phyloP scores from a whole-genome alignment of 2,888 invertebrate species.

The Plagodis pulveraria region DNA sequence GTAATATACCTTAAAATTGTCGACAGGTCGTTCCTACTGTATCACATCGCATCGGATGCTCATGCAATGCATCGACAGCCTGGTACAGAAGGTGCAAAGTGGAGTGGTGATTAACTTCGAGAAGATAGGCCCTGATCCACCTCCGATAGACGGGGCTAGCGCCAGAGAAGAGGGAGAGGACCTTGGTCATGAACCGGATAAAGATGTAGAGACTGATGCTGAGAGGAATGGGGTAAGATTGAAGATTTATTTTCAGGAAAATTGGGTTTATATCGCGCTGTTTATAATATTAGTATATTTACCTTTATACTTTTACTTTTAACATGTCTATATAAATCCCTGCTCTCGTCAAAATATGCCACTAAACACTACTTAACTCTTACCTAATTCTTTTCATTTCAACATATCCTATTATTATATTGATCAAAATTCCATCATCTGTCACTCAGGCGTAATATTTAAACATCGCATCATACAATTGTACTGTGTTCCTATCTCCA shows the following conservation, averaged over 20 bases:
- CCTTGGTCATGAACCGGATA: conserved; percentile 68
- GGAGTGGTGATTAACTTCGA: conserved; percentile 99
- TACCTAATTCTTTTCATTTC: too few relatives aligned
- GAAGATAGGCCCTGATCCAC: conserved; percentile 96
- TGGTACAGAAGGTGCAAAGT: conserved; percentile 98
- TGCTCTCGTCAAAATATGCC: too few relatives aligned
- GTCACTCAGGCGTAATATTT: too few relatives aligned
- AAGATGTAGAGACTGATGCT: conserved; percentile 74
- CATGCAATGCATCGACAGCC: conserved; percentile 97
- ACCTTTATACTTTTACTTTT: too few relatives aligned
- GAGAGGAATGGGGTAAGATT: conserved; percentile 80
- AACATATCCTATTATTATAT: too few relatives aligned
- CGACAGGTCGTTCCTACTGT: conserved; percentile 94
- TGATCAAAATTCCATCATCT: too few relatives aligned
- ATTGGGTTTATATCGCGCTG: too few relatives aligned
- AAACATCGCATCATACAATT: too few relatives aligned
- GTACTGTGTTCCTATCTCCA: too few relatives aligned
- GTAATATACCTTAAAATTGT: not conserved
- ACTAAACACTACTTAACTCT: too few relatives aligned
- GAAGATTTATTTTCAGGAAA: conserved; percentile 41
- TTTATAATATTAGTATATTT: too few relatives aligned
- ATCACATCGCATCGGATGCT: conserved; percentile 97
- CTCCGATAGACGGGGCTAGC: conserved; percentile 85
- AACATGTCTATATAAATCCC: too few relatives aligned
- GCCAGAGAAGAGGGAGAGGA: conserved; percentile 78